These are phyloP conservation scores for Chunga burmeisteri DNA, from an alignment of 2,113 vertebrate species.

Conservation along the genomic window DNA sequence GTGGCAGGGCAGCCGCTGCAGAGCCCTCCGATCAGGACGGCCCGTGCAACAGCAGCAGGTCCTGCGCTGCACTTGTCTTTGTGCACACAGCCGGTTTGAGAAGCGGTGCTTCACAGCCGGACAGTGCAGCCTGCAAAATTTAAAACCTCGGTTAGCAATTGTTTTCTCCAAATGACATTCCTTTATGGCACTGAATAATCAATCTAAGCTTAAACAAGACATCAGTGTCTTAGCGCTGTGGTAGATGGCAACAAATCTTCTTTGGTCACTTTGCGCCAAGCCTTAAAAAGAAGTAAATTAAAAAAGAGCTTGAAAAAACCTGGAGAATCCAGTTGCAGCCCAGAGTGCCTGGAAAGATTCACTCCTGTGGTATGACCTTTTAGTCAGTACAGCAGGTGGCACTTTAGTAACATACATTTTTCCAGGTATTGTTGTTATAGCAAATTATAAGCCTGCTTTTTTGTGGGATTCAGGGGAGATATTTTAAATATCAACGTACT, in stretches of 20 bases:
- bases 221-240: neutral
- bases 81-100: neutral
- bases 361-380: fast-evolving
- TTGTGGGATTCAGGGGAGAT: neutral
- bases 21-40: neutral
- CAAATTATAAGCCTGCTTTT: neutral
- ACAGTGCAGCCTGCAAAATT: neutral
- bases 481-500: neutral
- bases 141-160: neutral
- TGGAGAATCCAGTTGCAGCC: neutral
- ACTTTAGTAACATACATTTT: slow-evolving; percentile 24
- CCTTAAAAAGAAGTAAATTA: neutral
- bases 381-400: slow-evolving; percentile 68
- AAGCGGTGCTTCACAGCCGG: neutral
- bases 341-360: neutral
- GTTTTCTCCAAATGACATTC: neutral
- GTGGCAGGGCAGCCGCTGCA: neutral
- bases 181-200: neutral
- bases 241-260: neutral
- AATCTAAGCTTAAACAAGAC: neutral
- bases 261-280: neutral
- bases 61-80: neutral
- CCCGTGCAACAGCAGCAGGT: neutral
- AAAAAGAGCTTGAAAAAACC: neutral
- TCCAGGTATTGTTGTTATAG: neutral